Evolutionary conservation across 2,888 invertebrate species (phyloP).

Genomic region (Drosophila leonis): DNA sequence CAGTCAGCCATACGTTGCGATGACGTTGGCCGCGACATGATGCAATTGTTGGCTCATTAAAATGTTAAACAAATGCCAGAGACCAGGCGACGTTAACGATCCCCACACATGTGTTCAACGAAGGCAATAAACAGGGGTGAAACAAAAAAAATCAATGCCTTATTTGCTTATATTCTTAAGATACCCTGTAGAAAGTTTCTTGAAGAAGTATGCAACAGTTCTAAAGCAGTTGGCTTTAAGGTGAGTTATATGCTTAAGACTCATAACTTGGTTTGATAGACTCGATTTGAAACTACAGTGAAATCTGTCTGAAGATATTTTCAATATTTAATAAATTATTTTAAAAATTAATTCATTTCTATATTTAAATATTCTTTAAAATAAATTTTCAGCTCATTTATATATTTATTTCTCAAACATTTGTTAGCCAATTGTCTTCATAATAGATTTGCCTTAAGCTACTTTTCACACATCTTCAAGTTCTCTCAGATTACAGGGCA

Average conservation of each 20-base stretch:
- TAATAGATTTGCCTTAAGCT: neutral
- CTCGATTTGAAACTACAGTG: too few species aligned
- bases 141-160: constrained; percentile 6
- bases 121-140: neutral
- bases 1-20: constrained; percentile 15
- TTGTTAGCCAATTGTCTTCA: too few species aligned
- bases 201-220: neutral
- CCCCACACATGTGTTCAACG: constrained; percentile 10
- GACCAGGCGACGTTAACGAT: constrained; percentile 51
- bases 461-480: neutral
- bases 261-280: too few species aligned
- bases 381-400: too few species aligned
- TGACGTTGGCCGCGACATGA: constrained; percentile 58
- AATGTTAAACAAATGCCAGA: constrained; percentile 60
- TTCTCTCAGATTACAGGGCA: constrained; percentile 5
- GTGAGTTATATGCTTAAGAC: neutral
- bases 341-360: too few species aligned
- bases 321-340: too few species aligned
- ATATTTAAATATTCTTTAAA: too few species aligned
- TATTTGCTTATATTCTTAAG: neutral
- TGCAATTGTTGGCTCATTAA: constrained; percentile 78
- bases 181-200: neutral
- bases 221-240: neutral
- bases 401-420: too few species aligned
- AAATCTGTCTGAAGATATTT: too few species aligned